Percentiles rank a stretch among this genome's conserved stretches.
Evolutionary conservation across 2,797 vertebrate species (phyloP).

Genomic region (Cirrhinus molitorella): DNA sequence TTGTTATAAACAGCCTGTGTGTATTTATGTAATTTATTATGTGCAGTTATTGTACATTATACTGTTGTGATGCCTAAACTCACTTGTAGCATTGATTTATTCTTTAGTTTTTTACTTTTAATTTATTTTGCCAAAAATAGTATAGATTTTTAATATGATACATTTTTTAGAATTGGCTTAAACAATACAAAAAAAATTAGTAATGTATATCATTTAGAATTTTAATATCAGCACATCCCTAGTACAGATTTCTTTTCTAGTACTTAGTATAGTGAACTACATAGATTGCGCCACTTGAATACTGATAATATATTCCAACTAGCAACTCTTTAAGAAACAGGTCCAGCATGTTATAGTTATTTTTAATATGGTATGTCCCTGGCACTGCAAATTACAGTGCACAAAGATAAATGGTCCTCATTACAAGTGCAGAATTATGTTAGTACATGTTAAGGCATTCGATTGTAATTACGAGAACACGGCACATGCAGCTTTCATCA

Average conservation of each 20-base stretch:
- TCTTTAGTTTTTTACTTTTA: not conserved
- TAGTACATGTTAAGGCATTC: conserved; percentile 25
- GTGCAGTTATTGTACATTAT: not conserved
- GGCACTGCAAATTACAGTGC: conserved; percentile 15
- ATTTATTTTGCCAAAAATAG: not conserved
- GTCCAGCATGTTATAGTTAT: not conserved
- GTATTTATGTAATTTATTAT: conserved; percentile 1
- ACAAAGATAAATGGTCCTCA: conserved; percentile 29
- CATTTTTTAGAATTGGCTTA: too few relatives aligned
- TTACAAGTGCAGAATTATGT: conserved; percentile 38
- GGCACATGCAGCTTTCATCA: not conserved
- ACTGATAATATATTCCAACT: not conserved
- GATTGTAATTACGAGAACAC: conserved; percentile 4
- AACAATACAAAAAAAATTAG: not conserved
- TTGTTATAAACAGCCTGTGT: not conserved
- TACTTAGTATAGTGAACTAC: not conserved
- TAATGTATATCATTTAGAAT: not conserved
- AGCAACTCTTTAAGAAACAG: not conserved
- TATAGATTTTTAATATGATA: not conserved
- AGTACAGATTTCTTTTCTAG: not conserved
- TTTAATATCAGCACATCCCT: too few relatives aligned
- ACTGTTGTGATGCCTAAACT: too few relatives aligned
- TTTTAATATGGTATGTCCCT: not conserved
- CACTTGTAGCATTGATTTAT: not conserved
- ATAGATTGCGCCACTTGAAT: not conserved